Evolutionary conservation across 1,140 invertebrate genomes (phyloP).

Genomic region (Bombus vancouverensis): DNA sequence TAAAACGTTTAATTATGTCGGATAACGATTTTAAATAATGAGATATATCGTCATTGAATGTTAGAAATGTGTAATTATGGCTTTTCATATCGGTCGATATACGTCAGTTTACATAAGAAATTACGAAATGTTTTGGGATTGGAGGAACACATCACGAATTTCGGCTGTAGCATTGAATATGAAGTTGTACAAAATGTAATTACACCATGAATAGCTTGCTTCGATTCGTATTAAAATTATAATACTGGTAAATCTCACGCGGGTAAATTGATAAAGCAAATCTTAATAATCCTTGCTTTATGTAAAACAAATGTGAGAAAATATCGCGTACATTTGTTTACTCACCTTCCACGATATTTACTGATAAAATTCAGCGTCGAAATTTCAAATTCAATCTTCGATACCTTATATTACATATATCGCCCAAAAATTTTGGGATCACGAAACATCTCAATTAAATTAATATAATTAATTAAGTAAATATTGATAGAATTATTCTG

Average conservation of each 20-base stretch:
- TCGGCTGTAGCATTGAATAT: background rate
- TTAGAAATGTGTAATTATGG: conserved; percentile 7
- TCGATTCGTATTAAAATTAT: conserved; percentile 27
- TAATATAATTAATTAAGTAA: background rate
- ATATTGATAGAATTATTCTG: background rate
- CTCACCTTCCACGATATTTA: background rate
- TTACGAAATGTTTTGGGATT: background rate
- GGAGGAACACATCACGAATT: background rate
- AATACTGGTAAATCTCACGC: background rate
- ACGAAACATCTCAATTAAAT: background rate
- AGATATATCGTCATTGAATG: conserved; percentile 10
- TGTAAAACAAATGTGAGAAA: background rate
- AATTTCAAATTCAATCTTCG: background rate
- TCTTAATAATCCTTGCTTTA: background rate
- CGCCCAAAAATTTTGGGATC: fast-evolving
- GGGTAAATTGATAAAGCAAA: background rate
- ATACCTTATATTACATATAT: background rate
- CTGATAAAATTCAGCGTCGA: background rate
- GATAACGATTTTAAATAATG: conserved; percentile 2
- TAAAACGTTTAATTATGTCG: conserved; percentile 11
- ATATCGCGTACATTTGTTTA: background rate
- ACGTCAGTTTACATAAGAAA: conserved; percentile 4
- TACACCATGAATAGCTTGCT: background rate
- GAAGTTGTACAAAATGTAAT: conserved; percentile 13
- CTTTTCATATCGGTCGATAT: background rate